Evolutionary conservation across 2,888 invertebrate species (phyloP).

Genomic region (Morpho helenor): DNA sequence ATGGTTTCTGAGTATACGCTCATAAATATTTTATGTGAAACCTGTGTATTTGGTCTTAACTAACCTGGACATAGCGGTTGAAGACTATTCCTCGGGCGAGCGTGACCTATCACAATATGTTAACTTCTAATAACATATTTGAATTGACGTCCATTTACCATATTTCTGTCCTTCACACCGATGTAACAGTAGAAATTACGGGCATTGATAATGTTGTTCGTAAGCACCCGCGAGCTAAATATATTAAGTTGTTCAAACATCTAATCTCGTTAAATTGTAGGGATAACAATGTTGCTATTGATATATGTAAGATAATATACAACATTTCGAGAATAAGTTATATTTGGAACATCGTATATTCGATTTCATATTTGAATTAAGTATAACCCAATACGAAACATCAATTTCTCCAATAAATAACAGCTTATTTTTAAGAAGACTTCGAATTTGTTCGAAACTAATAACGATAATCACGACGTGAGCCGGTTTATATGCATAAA

Average conservation of each 20-base stretch:
- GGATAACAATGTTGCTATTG: slow-evolving; percentile 1
- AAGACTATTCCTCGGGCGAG: slow-evolving; percentile 12
- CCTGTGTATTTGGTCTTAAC: no score
- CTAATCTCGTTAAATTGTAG: slow-evolving; percentile 6
- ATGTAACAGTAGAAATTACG: slow-evolving; percentile 28
- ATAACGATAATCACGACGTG: no score
- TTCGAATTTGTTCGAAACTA: no score
- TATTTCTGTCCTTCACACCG: slow-evolving; percentile 32
- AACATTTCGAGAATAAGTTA: no score
- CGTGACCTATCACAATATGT: slow-evolving; percentile 15
- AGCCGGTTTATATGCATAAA: no score
- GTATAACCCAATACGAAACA: no score
- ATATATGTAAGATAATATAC: neutral
- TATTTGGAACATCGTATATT: no score
- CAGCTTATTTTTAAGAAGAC: no score
- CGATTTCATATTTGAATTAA: no score
- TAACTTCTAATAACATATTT: slow-evolving; percentile 16
- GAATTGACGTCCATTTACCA: slow-evolving; percentile 24
- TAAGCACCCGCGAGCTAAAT: slow-evolving; percentile 9
- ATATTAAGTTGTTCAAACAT: slow-evolving; percentile 7
- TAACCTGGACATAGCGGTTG: neutral
- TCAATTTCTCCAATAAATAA: no score
- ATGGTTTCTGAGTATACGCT: no score
- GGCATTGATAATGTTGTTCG: slow-evolving; percentile 18
- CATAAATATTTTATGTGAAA: no score